Evolutionary conservation across 2,113 vertebrate species (phyloP), one percentile per base, ranked within the genome.

Genomic region (Embiotoca jacksoni): DNA sequence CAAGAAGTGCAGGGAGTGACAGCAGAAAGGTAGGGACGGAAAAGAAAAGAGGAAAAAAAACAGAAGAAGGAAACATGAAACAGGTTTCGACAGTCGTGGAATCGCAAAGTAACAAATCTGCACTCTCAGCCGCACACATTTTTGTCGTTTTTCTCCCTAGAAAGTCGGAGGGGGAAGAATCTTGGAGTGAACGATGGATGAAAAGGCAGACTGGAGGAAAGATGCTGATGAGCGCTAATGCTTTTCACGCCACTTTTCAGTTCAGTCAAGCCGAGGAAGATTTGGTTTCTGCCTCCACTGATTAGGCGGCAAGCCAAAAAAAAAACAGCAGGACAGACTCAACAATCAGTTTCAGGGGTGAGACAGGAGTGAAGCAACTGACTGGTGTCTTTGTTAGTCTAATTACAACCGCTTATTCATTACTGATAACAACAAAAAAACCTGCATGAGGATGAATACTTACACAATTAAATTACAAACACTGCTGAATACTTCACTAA

Each of bases 1-100:
- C 60, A 60, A 69, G 67, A 59, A 61, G 60, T 56, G 78, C 73
- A 81, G 37, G 33, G 60, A 75, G 75, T 85, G 85, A 92, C 87
- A 88, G 83, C 64, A 59, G 66, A 70, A 70, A 88, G 72, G 49
- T 63, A 46, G 9, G 10, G 16, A 57, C 8, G 46, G 44, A 49
- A 57, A 55, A 39, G 6, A 47, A 41, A 33, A n/a, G 35, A 56
- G 31, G 14, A 46, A 37, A 68, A 52, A 50, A 52, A 52, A 52
- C 15, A 49, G 44, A 47, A 23, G 9, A 59, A 63, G 63, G n/a
- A 56, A 64, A 87, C 75, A 75, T 85, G 57, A 87, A 80, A 81
- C 57, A 68, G 67, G 68, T 75, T 65, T 85, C 55, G 73, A 37
- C 74, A 70, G 72, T 47, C 46, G 75, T 8, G 65, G 70, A 58